Percentiles rank a stretch among this genome's conserved stretches.
Conservation (phyloP, 1,140 invertebrate genomes). For the Pectinophora gossypiella region DNA sequence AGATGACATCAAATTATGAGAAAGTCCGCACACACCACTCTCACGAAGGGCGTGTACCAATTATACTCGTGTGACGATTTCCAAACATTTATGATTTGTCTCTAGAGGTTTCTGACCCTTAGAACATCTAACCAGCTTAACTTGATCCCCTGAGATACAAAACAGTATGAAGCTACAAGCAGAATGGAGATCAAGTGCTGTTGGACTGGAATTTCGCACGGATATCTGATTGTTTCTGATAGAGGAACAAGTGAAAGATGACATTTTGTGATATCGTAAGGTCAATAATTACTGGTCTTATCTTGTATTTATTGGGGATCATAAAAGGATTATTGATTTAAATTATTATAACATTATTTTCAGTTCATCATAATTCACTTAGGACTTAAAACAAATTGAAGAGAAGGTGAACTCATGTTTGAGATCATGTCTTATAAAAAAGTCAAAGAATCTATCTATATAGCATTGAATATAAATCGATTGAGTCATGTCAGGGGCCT, state of each 20-base stretch:
- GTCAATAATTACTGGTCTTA: conserved; percentile 20
- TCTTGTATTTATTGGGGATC: neutral
- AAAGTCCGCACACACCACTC: neutral
- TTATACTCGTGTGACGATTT: conserved; percentile 37
- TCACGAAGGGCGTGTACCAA: conserved; percentile 36
- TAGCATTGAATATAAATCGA: too few relatives aligned
- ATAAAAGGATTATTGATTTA: too few relatives aligned
- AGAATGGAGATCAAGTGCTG: neutral
- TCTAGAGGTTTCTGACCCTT: conserved; percentile 36
- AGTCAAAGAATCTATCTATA: too few relatives aligned
- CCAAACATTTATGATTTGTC: conserved; percentile 47
- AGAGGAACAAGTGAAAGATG: conserved; percentile 33
- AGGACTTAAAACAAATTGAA: too few relatives aligned
- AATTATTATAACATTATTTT: too few relatives aligned
- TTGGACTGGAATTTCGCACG: conserved; percentile 37
- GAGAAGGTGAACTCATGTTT: too few relatives aligned
- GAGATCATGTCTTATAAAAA: too few relatives aligned
- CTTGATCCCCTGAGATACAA: conserved; percentile 15
- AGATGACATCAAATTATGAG: neutral
- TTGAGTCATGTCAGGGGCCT: too few relatives aligned
- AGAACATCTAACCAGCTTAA: conserved; percentile 17
- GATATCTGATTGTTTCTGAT: conserved; percentile 42
- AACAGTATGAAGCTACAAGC: neutral
- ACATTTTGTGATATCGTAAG: conserved; percentile 27
- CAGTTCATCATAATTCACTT: too few relatives aligned